Percentiles rank a stretch among this genome's conserved stretches.
Conservation (phyloP, 2,888 invertebrate species). For the Latheticus oryzae region DNA sequence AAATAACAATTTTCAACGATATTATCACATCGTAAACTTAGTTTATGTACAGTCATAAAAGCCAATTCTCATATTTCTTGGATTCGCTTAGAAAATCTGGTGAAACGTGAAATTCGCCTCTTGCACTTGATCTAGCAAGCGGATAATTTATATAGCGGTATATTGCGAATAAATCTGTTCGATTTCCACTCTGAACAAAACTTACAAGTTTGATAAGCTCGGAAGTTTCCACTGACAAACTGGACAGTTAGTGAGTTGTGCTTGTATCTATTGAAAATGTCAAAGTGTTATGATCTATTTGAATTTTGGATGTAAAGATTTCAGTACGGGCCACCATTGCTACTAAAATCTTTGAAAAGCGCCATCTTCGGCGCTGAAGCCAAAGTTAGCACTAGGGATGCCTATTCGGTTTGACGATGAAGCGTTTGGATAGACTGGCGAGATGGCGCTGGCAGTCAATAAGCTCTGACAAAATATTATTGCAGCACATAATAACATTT, state of each 20-base stretch:
- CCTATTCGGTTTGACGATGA: no score
- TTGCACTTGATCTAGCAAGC: conserved; percentile 13
- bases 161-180: conserved; percentile 25
- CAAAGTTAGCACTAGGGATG: neutral
- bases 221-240: conserved; percentile 3
- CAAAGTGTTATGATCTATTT: no score
- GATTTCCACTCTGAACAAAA: conserved; percentile 17
- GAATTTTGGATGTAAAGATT: no score
- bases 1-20: conserved; percentile 11
- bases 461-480: no score
- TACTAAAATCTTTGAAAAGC: no score
- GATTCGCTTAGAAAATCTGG: conserved; percentile 32
- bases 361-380: neutral
- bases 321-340: no score
- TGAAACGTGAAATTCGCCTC: conserved; percentile 25
- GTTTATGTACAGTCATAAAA: conserved; percentile 30
- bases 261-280: no score
- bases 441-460: no score
- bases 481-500: no score
- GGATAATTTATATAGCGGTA: conserved; percentile 25
- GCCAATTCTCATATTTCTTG: conserved; percentile 40
- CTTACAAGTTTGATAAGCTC: conserved; percentile 1
- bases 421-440: no score
- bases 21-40: conserved; percentile 11
- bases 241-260: conserved; percentile 3